These are phyloP conservation scores for Mustelus asterias DNA, from an alignment of 2,113 vertebrate genomes.

Conservation along the genomic window DNA sequence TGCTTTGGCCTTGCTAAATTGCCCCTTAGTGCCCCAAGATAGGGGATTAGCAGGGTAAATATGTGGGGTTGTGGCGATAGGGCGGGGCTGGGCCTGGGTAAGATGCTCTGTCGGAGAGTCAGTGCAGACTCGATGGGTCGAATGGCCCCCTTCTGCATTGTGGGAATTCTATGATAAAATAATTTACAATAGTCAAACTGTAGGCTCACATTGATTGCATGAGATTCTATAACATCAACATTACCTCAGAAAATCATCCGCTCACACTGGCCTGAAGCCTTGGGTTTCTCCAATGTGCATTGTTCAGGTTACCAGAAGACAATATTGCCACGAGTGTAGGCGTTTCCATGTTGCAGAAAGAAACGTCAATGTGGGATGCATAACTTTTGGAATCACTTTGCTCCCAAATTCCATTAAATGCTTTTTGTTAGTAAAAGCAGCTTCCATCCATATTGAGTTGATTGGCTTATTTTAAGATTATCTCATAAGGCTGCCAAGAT, in stretches of 20 bases:
- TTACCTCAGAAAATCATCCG: neutral
- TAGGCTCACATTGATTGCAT: neutral
- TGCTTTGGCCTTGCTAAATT: too few species aligned
- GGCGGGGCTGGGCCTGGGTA: too few species aligned
- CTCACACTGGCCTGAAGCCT: neutral
- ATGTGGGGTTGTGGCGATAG: too few species aligned
- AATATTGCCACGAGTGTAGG: neutral
- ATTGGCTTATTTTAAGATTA: neutral
- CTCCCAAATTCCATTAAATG: neutral
- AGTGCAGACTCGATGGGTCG: too few species aligned
- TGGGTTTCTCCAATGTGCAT: neutral
- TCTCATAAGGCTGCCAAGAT: neutral
- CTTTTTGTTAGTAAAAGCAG: neutral
- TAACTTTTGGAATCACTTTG: neutral
- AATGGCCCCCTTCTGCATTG: too few species aligned
- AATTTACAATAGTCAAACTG: neutral
- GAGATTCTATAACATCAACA: neutral
- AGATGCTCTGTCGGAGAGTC: neutral
- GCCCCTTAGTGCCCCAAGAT: too few species aligned
- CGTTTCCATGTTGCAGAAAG: neutral
- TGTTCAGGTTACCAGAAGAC: neutral
- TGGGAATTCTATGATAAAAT: too few species aligned
- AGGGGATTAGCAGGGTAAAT: too few species aligned
- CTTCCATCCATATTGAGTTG: neutral
- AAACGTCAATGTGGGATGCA: neutral